These are phyloP conservation scores for Sebastes trivittatus DNA, from an alignment of 2,797 vertebrate species.

Conservation along the genomic window DNA sequence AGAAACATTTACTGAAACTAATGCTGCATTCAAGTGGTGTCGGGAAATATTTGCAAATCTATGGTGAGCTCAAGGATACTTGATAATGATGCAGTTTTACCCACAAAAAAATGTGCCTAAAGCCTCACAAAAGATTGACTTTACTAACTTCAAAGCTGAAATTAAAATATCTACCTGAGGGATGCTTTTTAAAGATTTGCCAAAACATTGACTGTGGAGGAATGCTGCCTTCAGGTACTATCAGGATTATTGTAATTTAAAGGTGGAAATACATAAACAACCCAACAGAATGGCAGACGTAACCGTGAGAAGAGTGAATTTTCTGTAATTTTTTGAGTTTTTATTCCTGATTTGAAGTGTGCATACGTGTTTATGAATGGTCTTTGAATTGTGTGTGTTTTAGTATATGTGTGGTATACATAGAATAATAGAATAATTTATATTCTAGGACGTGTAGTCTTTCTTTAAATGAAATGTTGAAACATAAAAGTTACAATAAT, in stretches of 20 bases:
- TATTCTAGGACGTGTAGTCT: background rate
- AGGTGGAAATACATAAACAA: background rate
- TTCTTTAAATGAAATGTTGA: background rate
- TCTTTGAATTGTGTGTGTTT: background rate
- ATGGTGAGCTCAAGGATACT: background rate
- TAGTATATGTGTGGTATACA: background rate
- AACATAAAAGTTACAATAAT: conserved; percentile 1
- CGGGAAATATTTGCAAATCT: background rate
- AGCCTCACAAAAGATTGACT: background rate
- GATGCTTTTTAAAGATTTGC: background rate
- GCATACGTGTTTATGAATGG: background rate
- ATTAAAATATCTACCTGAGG: background rate
- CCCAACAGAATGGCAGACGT: background rate
- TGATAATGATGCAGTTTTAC: conserved; percentile 1
- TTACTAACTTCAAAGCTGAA: background rate
- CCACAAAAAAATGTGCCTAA: background rate
- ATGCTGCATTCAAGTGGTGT: conserved; percentile 7
- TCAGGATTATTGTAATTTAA: background rate
- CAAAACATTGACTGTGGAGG: background rate
- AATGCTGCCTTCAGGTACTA: background rate
- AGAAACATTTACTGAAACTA: conserved; percentile 19
- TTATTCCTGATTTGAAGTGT: background rate
- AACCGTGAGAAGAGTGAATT: background rate
- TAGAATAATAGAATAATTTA: background rate
- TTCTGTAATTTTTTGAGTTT: background rate